Evolutionary conservation across 2,888 invertebrate species (phyloP).

Genomic region (Platypus cylindrus): DNA sequence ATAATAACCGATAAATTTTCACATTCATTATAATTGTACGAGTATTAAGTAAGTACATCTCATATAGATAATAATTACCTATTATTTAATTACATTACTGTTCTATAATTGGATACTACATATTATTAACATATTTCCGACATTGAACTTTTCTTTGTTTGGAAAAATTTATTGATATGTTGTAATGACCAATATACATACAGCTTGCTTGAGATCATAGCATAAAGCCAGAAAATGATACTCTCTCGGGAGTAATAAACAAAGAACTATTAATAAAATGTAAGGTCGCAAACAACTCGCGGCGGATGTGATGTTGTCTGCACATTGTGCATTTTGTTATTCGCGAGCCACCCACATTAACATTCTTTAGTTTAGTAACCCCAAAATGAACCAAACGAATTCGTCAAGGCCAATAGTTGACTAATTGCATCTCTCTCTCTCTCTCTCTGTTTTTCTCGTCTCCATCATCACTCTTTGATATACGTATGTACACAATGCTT

Average conservation of each 20-base stretch:
- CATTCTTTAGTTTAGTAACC: slow-evolving; percentile 21
- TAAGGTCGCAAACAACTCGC: slow-evolving; percentile 15
- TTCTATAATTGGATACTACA: too few species aligned
- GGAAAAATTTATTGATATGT: slow-evolving; percentile 7
- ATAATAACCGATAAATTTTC: too few species aligned
- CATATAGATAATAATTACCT: too few species aligned
- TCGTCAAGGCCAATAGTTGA: slow-evolving; percentile 15
- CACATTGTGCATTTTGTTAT: slow-evolving; percentile 22
- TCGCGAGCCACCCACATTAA: slow-evolving; percentile 22
- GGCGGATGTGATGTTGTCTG: slow-evolving; percentile 22
- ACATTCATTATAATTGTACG: too few species aligned
- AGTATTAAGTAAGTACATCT: too few species aligned
- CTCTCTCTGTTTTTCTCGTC: too few species aligned
- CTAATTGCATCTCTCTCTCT: slow-evolving; percentile 13
- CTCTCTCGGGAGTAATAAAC: slow-evolving; percentile 15
- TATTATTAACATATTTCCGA: too few species aligned
- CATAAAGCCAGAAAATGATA: slow-evolving; percentile 12
- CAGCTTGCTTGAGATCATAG: slow-evolving; percentile 9
- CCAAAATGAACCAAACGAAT: slow-evolving; percentile 20
- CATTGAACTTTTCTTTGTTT: too few species aligned
- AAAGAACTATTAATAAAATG: slow-evolving; percentile 18
- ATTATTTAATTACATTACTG: too few species aligned
- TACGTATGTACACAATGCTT: too few species aligned
- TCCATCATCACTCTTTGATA: too few species aligned
- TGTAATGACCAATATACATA: too few species aligned